Conservation (phyloP, 35 echinoderm and acorn worm genomes). For the Hemicentrotus pulcherrimus region DNA sequence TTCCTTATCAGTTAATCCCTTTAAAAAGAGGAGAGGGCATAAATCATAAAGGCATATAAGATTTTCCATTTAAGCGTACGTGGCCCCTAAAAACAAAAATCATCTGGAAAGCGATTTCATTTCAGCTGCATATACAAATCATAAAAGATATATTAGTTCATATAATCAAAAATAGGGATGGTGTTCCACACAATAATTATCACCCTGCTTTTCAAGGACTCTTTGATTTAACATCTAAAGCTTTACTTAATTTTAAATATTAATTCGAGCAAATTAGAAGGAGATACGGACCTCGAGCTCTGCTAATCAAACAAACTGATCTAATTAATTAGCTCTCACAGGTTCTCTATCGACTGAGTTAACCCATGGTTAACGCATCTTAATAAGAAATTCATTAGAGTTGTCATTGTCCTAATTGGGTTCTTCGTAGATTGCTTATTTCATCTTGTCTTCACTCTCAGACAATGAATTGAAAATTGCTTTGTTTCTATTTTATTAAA, state of each 20-base stretch:
- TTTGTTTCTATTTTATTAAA: not conserved
- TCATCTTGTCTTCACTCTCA: not conserved
- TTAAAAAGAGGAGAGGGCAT: no score
- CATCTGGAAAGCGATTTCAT: no score
- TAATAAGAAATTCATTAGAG: constrained; percentile 7
- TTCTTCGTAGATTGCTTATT: not conserved
- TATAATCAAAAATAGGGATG: not conserved
- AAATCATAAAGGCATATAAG: no score
- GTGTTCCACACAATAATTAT: not conserved
- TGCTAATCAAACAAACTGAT: not conserved
- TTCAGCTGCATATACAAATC: no score
- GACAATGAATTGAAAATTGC: not conserved
- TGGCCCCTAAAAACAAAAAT: no score
- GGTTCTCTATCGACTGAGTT: not conserved
- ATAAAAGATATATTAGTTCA: not conserved
- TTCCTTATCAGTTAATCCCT: no score
- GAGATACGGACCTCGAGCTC: not conserved
- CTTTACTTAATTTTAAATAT: not conserved
- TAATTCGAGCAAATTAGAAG: not conserved
- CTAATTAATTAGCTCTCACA: constrained; percentile 3
- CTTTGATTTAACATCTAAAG: not conserved
- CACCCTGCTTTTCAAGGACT: not conserved
- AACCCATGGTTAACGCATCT: not conserved
- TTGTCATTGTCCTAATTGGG: not conserved
- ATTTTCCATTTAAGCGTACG: no score